phyloP scores from a whole-genome alignment of 2,888 invertebrate species.

The Cybosia mesomella region DNA sequence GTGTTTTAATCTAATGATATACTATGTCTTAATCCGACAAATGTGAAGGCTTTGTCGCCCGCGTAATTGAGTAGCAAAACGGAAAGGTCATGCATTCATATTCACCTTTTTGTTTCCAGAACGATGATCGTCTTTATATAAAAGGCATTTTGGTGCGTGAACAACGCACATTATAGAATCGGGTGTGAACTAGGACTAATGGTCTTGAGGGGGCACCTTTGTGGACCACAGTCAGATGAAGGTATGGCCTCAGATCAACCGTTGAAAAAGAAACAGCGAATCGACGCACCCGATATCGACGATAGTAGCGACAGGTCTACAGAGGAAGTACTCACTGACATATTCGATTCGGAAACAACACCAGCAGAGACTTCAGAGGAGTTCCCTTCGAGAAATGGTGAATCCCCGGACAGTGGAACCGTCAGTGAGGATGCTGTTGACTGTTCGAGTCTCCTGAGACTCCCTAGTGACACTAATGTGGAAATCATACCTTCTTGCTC shows the following conservation, averaged over 20 bases:
- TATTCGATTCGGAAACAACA: constrained; percentile 76
- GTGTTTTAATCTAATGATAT: constrained; percentile 25
- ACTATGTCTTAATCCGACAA: constrained; percentile 46
- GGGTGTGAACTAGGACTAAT: constrained; percentile 67
- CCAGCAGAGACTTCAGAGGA: constrained; percentile 79
- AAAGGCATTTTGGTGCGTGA: constrained; percentile 45
- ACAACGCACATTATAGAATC: constrained; percentile 46
- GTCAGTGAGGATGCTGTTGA: constrained; percentile 85
- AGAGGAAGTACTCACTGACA: constrained; percentile 80
- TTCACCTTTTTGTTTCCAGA: constrained; percentile 80
- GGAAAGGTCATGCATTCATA: constrained; percentile 85
- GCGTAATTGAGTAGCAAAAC: constrained; percentile 86
- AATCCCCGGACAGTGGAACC: constrained; percentile 83
- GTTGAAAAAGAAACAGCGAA: constrained; percentile 93
- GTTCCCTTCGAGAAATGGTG: constrained; percentile 76
- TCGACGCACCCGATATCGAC: constrained; percentile 88
- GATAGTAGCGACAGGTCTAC: constrained; percentile 84
- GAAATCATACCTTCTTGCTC: constrained; percentile 81
- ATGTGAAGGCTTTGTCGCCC: constrained; percentile 80
- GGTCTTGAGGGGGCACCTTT: constrained; percentile 89
- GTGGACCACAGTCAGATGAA: constrained; percentile 84
- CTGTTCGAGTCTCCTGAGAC: constrained; percentile 75
- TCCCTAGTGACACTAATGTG: constrained; percentile 69
- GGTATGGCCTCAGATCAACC: constrained; percentile 93
- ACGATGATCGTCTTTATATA: constrained; percentile 59